These are phyloP conservation scores for Aethes cnicana DNA, from an alignment of 2,888 invertebrate genomes.

Conservation along the genomic window DNA sequence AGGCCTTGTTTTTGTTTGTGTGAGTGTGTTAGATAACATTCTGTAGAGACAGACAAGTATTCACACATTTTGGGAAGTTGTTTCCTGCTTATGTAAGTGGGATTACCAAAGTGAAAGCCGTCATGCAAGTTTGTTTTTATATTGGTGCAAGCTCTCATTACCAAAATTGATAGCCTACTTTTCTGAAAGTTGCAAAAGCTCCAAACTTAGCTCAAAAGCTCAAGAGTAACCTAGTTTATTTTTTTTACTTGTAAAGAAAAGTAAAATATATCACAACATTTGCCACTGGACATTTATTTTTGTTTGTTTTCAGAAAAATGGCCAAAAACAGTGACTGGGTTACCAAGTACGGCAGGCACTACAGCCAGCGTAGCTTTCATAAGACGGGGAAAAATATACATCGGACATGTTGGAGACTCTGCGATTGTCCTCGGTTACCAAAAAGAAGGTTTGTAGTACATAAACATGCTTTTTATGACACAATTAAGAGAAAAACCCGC, in stretches of 20 bases:
- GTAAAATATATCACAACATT: no score
- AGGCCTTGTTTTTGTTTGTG: conserved; percentile 42
- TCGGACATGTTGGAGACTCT: conserved; percentile 99
- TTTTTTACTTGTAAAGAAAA: conserved; percentile 58
- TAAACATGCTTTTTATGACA: no score
- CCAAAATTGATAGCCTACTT: conserved; percentile 42
- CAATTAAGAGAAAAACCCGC: no score
- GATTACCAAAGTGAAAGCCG: conserved; percentile 71
- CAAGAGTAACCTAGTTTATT: conserved; percentile 13
- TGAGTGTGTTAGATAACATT: conserved; percentile 50
- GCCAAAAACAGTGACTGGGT: conserved; percentile 97
- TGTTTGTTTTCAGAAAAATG: conserved; percentile 88
- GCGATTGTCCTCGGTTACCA: conserved; percentile 94
- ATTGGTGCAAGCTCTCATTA: conserved; percentile 56
- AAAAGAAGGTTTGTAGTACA: conserved; percentile 79
- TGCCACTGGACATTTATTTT: no score
- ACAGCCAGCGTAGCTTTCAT: conserved; percentile 98
- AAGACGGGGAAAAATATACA: conserved; percentile 95
- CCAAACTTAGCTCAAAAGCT: conserved; percentile 65
- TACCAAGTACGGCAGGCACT: conserved; percentile 98
- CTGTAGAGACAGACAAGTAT: conserved; percentile 78
- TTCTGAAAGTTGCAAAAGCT: conserved; percentile 26
- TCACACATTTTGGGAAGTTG: conserved; percentile 52
- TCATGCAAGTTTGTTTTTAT: conserved; percentile 67
- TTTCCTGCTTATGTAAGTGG: conserved; percentile 50